Conservation (phyloP, 2,113 vertebrate species). For the Tiliqua scincoides region DNA sequence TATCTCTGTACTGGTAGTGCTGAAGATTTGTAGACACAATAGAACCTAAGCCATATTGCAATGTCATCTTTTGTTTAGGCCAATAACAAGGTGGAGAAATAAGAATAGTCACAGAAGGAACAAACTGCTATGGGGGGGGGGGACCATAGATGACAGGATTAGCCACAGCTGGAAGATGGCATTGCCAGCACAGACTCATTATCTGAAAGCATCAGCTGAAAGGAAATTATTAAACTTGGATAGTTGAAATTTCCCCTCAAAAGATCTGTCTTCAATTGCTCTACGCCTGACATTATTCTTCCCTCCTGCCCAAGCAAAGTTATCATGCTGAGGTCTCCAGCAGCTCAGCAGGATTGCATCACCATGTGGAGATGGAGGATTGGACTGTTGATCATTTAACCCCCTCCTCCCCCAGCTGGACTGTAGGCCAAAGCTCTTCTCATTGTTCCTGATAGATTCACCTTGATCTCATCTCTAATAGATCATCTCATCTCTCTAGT, state of each 20-base stretch:
- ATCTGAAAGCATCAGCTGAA: not conserved
- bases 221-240: not conserved
- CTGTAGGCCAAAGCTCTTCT: no score
- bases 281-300: not conserved
- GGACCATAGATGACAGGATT: not conserved
- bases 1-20: not conserved
- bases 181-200: not conserved
- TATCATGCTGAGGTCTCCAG: no score
- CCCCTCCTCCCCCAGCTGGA: no score
- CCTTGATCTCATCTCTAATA: no score
- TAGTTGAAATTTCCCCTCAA: no score
- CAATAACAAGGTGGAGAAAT: not conserved
- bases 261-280: not conserved
- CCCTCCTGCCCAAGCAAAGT: not conserved
- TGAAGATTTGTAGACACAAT: not conserved
- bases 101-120: not conserved
- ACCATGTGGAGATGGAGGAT: no score
- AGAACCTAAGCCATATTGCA: not conserved
- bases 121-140: not conserved
- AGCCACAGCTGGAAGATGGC: constrained; percentile 1
- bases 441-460: no score
- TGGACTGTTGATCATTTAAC: no score
- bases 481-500: no score
- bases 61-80: not conserved
- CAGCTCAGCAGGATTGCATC: no score